Evolutionary conservation across 1,140 invertebrate genomes (phyloP).

Genomic region (Nebria ingens): DNA sequence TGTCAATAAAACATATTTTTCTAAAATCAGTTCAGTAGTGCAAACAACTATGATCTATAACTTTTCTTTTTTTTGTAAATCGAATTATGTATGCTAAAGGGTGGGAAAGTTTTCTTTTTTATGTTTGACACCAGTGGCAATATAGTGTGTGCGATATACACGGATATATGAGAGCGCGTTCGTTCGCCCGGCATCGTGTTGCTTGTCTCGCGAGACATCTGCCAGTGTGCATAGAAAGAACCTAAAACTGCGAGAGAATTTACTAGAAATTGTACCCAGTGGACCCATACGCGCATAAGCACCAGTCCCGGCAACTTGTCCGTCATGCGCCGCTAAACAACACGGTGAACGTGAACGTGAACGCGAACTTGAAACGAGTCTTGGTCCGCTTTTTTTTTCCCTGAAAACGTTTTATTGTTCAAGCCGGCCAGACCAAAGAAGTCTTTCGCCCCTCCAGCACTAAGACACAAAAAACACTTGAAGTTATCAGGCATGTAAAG

Average conservation of each 20-base stretch:
- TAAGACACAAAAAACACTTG: not conserved
- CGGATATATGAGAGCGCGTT: no score
- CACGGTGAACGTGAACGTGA: not conserved
- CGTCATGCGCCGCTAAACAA: not conserved
- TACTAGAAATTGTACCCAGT: conserved; percentile 4
- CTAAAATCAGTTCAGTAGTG: no score
- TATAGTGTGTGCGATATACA: not conserved
- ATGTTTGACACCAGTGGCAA: no score
- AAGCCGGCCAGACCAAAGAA: no score
- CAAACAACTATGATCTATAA: no score
- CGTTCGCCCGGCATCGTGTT: not conserved
- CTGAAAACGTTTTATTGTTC: not conserved
- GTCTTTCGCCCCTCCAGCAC: not conserved
- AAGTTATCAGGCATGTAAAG: not conserved
- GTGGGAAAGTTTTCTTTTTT: no score
- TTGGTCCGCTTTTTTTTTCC: not conserved
- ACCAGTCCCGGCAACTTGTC: not conserved
- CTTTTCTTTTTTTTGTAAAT: no score
- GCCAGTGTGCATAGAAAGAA: conserved; percentile 3
- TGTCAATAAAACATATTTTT: no score
- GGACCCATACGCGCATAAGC: conserved; percentile 1
- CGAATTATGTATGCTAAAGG: no score
- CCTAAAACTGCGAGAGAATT: conserved; percentile 6
- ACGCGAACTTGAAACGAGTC: not conserved
- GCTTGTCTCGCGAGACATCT: conserved; percentile 1